Base-by-base conservation (phyloP, 1,140 invertebrate genomes). In the Cheumatopsyche charites region DNA sequence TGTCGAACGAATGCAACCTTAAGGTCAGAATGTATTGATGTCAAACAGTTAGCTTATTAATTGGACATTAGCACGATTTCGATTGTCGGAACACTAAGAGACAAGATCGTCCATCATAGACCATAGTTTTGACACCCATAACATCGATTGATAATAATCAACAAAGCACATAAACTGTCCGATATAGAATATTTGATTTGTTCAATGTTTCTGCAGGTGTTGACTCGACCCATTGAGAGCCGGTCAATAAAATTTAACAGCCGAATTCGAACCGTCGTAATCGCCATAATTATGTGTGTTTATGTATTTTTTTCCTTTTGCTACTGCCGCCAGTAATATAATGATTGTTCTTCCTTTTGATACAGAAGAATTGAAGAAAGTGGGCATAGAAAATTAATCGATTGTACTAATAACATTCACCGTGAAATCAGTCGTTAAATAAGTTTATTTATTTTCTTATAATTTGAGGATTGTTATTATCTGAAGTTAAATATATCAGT, bases 251-350 rank as follows among this genome's bases (percentile, higher is more conserved):
- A 58, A 58, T 58, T 58, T 58, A 58, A 58, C 55, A 58, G 23
- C 55, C 55, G 23, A 58, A 58, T 58, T 58, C 55, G n/a, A 58
- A 58, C 55, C 12, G 25, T 26, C 21, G 25, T 58, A 58, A 58
- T 58, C 55, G 55, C 23, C 55, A 58, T 58, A 58, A 58, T 58
- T 58, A 58, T 58, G 55, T 58, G n/a, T 58, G 55, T 58, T 58
- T 58, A 25, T 58, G 23, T 47, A 58, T 58, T 7, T 23, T 58
- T 58, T 13, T 25, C 12, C 25, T 15, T 55, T 25, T 58, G 23
- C 55, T 58, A 25, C 55, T 25, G 23, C 55, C 55, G 55, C 55
- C 55, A 13, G 55, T 58, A 58, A 58, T 58, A 58, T 58, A 58
- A 58, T 58, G 25, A 58, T 58, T 23, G 25, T 58, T 19, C 15